phyloP scores from a whole-genome alignment of 2,888 invertebrate species.

The Ormyrus labotus region DNA sequence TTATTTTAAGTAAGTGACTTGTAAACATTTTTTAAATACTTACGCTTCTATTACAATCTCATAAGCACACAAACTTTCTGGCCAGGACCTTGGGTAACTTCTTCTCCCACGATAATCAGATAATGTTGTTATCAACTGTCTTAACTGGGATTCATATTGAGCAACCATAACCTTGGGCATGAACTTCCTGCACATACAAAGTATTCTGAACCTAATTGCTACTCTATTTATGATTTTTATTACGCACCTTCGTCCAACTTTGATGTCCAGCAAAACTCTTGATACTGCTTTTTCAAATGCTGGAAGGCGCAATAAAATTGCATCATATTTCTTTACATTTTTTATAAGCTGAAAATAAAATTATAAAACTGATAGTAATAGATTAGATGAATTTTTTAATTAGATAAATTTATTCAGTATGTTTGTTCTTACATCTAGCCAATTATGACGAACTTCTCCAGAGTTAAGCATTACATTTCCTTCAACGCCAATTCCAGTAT shows the following conservation, averaged over 20 bases:
- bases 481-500: slow-evolving; percentile 93
- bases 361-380: slow-evolving; percentile 25
- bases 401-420: slow-evolving; percentile 13
- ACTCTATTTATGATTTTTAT: slow-evolving; percentile 66
- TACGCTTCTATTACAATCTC: slow-evolving; percentile 94
- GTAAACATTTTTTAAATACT: slow-evolving; percentile 72
- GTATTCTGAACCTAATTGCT: slow-evolving; percentile 72
- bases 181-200: slow-evolving; percentile 84
- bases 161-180: slow-evolving; percentile 93
- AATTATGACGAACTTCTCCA: slow-evolving; percentile 94
- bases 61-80: slow-evolving; percentile 83
- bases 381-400: slow-evolving; percentile 5
- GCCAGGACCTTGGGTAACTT: slow-evolving; percentile 85
- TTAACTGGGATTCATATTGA: slow-evolving; percentile 89
- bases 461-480: slow-evolving; percentile 94
- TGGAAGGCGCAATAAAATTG: slow-evolving; percentile 85
- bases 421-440: slow-evolving; percentile 86
- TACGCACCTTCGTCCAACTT: slow-evolving; percentile 86
- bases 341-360: slow-evolving; percentile 83
- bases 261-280: slow-evolving; percentile 88
- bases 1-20: not conserved
- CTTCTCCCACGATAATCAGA: slow-evolving; percentile 84
- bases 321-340: slow-evolving; percentile 87
- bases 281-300: slow-evolving; percentile 91
- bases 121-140: slow-evolving; percentile 89